phyloP scores from a whole-genome alignment of 2,888 invertebrate species.

The Monoplex corrugatus region DNA sequence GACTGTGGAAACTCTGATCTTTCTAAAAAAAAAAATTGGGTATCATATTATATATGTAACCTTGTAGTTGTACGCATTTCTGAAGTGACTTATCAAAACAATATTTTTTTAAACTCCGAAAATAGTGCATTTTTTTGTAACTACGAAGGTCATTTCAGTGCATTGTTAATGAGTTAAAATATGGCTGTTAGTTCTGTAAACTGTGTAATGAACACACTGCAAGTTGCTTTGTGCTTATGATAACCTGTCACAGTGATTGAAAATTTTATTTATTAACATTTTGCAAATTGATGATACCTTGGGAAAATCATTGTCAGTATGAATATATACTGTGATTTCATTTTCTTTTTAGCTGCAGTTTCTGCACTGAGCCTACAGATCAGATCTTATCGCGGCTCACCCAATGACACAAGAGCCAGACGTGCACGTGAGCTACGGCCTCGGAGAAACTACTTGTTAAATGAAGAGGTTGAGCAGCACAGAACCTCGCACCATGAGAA shows the following conservation, averaged over 20 bases:
- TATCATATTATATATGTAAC: neutral
- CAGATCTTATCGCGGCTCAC: neutral
- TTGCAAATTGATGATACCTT: no score
- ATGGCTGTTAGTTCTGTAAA: no score
- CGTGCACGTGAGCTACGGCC: slow-evolving; percentile 42
- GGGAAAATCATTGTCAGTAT: no score
- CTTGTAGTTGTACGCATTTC: no score
- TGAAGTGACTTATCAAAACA: no score
- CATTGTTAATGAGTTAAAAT: no score
- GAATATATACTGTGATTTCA: neutral
- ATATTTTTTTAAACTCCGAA: no score
- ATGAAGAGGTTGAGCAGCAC: slow-evolving; percentile 55
- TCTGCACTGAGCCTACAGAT: neutral
- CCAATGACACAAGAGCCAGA: slow-evolving; percentile 37
- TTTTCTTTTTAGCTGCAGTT: neutral
- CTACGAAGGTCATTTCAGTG: no score
- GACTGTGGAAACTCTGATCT: neutral
- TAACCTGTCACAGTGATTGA: no score
- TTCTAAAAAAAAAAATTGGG: neutral
- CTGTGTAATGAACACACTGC: no score
- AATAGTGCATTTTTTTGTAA: no score
- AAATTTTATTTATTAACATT: no score
- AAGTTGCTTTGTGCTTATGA: neutral
- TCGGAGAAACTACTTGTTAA: slow-evolving; percentile 50
- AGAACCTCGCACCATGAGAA: slow-evolving; percentile 47